Percentiles rank a stretch among this genome's conserved stretches.
These are phyloP conservation scores for Wiebesia pumilae DNA, from an alignment of 1,140 invertebrate genomes.

Conservation along the genomic window DNA sequence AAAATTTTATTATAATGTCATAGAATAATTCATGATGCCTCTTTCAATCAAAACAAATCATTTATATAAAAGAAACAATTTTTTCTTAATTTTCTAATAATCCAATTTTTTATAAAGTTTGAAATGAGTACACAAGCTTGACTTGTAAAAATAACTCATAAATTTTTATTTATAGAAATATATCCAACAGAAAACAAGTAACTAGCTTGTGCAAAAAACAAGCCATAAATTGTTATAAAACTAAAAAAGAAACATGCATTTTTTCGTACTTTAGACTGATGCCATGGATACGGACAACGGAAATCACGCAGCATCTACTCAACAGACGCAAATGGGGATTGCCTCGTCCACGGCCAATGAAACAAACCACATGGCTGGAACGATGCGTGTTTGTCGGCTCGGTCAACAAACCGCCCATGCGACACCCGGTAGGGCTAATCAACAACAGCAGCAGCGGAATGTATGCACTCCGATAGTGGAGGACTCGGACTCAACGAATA, in stretches of 20 bases:
- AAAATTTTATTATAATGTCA: too few species aligned
- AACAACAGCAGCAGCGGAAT: slow-evolving; percentile 57
- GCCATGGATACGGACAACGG: slow-evolving; percentile 66
- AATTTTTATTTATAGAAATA: too few species aligned
- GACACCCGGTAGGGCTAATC: neutral
- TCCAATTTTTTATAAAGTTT: too few species aligned
- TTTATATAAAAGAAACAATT: too few species aligned
- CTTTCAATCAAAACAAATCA: too few species aligned
- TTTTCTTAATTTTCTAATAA: too few species aligned
- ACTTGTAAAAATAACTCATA: too few species aligned
- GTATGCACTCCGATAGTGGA: slow-evolving; percentile 72
- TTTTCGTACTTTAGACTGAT: slow-evolving; percentile 62
- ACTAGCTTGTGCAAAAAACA: too few species aligned
- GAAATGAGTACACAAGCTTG: too few species aligned
- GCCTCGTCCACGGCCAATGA: neutral
- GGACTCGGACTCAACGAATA: slow-evolving; percentile 78
- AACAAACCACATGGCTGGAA: slow-evolving; percentile 63
- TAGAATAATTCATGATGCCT: too few species aligned
- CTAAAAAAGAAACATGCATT: neutral
- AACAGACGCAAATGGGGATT: slow-evolving; percentile 7
- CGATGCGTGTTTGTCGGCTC: slow-evolving; percentile 64
- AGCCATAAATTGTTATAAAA: neutral
- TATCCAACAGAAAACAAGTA: too few species aligned
- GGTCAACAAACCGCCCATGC: slow-evolving; percentile 65
- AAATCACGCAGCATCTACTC: neutral